Percentiles rank a stretch among this genome's conserved stretches.
Conservation (phyloP, 2,888 invertebrate species). For the Elysia crispata region DNA sequence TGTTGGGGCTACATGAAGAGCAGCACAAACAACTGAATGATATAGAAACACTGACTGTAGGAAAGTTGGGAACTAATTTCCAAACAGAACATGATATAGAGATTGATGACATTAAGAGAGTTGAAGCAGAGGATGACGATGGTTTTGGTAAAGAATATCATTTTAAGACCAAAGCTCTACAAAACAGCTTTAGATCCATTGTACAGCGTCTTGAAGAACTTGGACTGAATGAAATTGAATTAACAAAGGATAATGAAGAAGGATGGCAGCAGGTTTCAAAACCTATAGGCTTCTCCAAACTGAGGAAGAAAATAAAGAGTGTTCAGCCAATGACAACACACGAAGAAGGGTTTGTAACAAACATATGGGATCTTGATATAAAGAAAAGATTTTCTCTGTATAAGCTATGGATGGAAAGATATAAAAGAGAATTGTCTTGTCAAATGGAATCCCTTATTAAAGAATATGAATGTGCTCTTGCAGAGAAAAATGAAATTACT, state of each 20-base stretch:
- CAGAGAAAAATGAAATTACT: slow-evolving; percentile 55
- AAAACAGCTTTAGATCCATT: neutral
- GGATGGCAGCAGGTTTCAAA: slow-evolving; percentile 5
- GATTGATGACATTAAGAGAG: slow-evolving; percentile 32
- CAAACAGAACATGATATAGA: slow-evolving; percentile 35
- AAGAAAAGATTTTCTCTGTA: slow-evolving; percentile 78
- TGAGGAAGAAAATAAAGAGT: neutral
- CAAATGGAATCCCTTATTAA: slow-evolving; percentile 50
- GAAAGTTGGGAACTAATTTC: slow-evolving; percentile 12
- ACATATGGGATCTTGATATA: slow-evolving; percentile 65
- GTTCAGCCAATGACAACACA: slow-evolving; percentile 52
- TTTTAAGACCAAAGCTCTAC: neutral
- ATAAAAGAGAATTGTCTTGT: slow-evolving; percentile 51
- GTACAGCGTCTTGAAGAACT: slow-evolving; percentile 11
- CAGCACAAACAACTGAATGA: slow-evolving; percentile 35
- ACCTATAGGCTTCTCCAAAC: neutral
- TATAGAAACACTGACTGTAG: slow-evolving; percentile 14
- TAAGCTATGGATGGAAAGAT: slow-evolving; percentile 71
- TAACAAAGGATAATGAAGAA: neutral
- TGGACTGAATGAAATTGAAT: neutral
- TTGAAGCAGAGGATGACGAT: slow-evolving; percentile 18
- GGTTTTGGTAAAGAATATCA: slow-evolving; percentile 3
- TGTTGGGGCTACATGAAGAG: neutral
- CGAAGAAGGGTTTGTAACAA: slow-evolving; percentile 52
- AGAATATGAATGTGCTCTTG: slow-evolving; percentile 53